These are phyloP conservation scores for Pseudomyrmex pallidus DNA, from an alignment of 1,140 invertebrate species.

Conservation along the genomic window DNA sequence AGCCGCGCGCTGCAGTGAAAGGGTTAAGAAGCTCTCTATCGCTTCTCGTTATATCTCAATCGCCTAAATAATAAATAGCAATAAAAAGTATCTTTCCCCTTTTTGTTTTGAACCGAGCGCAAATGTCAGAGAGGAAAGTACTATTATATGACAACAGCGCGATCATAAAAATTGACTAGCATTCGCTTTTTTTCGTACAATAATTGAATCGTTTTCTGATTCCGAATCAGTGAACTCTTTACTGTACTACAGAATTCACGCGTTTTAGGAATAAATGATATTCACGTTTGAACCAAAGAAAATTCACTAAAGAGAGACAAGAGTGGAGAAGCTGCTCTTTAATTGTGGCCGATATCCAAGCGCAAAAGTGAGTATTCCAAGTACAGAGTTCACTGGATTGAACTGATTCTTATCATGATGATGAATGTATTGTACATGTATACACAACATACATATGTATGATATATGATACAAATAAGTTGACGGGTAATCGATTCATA, in stretches of 20 bases:
- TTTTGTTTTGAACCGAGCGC: conserved; percentile 22
- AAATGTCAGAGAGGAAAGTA: conserved; percentile 20
- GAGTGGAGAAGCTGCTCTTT: too few species aligned
- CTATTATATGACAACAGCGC: conserved; percentile 3
- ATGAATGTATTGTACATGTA: conserved; percentile 63
- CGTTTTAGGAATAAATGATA: too few species aligned
- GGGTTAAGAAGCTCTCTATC: conserved; percentile 39
- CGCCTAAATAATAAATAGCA: conserved; percentile 56
- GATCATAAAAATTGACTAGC: conserved; percentile 68
- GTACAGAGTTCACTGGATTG: too few species aligned
- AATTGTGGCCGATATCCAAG: too few species aligned
- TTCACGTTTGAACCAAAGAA: too few species aligned
- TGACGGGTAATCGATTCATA: conserved; percentile 53
- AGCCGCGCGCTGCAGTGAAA: too few species aligned
- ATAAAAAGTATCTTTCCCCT: conserved; percentile 42
- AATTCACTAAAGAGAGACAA: too few species aligned
- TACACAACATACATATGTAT: conserved; percentile 57
- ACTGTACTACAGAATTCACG: too few species aligned
- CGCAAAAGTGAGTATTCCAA: too few species aligned
- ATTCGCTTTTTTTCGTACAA: conserved; percentile 63
- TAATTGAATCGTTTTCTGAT: conserved; percentile 52
- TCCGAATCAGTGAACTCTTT: too few species aligned
- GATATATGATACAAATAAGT: conserved; percentile 70
- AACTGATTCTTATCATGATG: conserved; percentile 59
- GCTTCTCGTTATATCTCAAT: conserved; percentile 30